Conservation (phyloP, 2,113 vertebrate genomes). For the Emydocephalus ijimae region DNA sequence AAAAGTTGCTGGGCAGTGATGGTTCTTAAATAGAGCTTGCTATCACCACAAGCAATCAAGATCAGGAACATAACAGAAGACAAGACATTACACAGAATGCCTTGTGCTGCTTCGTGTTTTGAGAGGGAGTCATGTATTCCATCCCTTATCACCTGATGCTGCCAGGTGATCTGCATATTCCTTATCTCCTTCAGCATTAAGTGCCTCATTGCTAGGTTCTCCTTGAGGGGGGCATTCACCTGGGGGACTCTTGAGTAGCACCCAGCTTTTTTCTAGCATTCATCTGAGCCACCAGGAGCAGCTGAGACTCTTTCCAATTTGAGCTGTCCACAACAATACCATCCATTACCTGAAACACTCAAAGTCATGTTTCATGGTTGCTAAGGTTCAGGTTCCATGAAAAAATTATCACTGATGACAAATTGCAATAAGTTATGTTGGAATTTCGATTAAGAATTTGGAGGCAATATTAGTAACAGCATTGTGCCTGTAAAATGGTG, state of each 20-base stretch:
- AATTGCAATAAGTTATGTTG: neutral
- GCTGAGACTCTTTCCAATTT: neutral
- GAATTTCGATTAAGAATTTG: neutral
- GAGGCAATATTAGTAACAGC: neutral
- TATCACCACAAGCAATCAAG: neutral
- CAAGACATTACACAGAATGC: neutral
- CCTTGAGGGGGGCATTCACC: neutral
- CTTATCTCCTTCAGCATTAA: neutral
- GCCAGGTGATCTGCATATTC: neutral
- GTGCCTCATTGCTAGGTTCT: neutral
- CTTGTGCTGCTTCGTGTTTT: neutral
- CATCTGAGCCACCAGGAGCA: neutral
- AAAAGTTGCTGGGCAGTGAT: neutral
- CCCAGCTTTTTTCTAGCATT: neutral
- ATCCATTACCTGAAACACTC: neutral
- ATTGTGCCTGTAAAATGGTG: neutral
- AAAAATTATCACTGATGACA: neutral
- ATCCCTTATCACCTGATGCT: neutral
- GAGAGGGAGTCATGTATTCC: neutral
- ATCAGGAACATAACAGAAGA: neutral
- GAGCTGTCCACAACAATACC: neutral
- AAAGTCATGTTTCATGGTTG: neutral
- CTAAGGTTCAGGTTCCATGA: neutral
- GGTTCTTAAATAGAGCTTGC: neutral
- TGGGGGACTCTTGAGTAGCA: neutral